Percentiles rank a stretch among this genome's conserved stretches.
These are phyloP conservation scores for Drosophila neutralis DNA, from an alignment of 2,888 invertebrate species.

Conservation along the genomic window DNA sequence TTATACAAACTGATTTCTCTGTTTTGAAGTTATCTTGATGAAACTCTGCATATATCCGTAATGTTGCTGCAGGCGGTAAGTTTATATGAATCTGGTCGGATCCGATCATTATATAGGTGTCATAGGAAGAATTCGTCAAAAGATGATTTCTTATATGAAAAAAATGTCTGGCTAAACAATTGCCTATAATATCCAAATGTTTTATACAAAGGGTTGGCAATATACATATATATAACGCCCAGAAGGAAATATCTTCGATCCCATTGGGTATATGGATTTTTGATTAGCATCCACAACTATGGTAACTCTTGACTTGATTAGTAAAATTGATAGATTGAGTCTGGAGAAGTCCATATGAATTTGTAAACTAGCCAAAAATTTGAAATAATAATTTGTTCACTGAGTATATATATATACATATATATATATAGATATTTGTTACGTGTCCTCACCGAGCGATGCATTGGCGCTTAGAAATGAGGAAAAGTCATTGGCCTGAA, in stretches of 20 bases:
- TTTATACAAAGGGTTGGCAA: neutral
- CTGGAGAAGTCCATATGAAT: neutral
- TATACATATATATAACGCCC: neutral
- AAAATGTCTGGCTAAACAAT: neutral
- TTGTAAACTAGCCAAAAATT: neutral
- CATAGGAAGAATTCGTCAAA: neutral
- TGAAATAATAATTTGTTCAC: neutral
- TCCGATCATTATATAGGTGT: neutral
- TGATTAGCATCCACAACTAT: neutral
- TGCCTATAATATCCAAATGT: neutral
- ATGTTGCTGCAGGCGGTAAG: neutral
- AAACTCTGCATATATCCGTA: neutral
- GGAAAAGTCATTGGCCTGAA: conserved; percentile 87
- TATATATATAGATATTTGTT: too few species aligned
- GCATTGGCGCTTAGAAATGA: conserved; percentile 90
- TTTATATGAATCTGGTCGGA: neutral
- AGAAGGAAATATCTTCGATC: neutral
- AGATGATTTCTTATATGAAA: neutral
- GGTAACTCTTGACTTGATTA: neutral
- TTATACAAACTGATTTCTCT: neutral
- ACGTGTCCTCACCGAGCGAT: conserved; percentile 87
- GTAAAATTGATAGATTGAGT: neutral
- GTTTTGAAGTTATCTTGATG: neutral
- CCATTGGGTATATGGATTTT: neutral
- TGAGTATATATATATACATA: too few species aligned